Conservation (phyloP, 2,888 invertebrate species). For the Hanleya hanleyi region DNA sequence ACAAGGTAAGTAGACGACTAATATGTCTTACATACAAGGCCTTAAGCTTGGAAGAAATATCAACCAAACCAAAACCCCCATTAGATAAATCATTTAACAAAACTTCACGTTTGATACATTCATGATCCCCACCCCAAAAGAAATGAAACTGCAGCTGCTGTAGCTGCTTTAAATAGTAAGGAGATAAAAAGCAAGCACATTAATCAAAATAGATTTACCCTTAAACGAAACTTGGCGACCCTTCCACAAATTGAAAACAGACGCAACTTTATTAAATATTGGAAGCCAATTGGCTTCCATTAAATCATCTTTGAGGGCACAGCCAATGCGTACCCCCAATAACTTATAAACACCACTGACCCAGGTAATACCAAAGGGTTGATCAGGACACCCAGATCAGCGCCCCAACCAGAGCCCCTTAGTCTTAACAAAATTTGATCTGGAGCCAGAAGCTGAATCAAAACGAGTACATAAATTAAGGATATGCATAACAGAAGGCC, state of each 20-base stretch:
- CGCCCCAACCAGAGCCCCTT: conserved; percentile 34
- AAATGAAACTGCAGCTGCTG: neutral
- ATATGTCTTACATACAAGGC: neutral
- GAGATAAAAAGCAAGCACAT: neutral
- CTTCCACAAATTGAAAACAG: neutral
- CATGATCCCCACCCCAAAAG: neutral
- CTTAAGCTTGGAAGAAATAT: neutral
- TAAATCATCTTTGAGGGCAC: neutral
- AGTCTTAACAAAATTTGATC: conserved; percentile 33
- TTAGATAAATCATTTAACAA: neutral
- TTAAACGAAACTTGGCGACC: neutral
- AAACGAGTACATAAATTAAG: conserved; percentile 12
- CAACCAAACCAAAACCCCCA: neutral
- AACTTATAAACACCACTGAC: neutral
- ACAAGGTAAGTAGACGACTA: neutral
- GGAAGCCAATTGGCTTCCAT: neutral
- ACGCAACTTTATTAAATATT: neutral
- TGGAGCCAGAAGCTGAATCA: conserved; percentile 27
- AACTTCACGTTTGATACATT: neutral
- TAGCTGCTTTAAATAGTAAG: neutral
- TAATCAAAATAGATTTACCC: neutral
- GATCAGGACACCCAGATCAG: conserved; percentile 18
- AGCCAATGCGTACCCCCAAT: neutral
- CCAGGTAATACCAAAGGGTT: neutral
- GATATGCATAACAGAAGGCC: neutral